Base-by-base conservation (phyloP, 1,140 invertebrate genomes). In the Apocrypta bakeri region DNA sequence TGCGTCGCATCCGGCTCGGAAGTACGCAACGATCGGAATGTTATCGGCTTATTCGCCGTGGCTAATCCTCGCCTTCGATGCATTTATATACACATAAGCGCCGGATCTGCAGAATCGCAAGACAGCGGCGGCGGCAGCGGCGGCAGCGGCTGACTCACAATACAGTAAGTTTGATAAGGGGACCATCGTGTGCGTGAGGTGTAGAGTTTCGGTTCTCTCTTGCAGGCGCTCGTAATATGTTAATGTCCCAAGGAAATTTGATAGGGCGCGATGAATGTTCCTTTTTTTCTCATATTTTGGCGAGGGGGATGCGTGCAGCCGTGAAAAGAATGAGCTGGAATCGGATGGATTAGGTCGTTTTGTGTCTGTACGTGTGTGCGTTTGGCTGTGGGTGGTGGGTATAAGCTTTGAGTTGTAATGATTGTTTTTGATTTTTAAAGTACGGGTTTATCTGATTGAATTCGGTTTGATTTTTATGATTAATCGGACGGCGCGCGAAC, bases 241-340 rank as follows among this genome's bases (percentile, higher is more conserved):
- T 82, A 82, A 82, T 82, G 81, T 82, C 81, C 31, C 33, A 9
- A 17, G 56, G 81, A 77, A 82, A 82, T 82, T 82, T 78, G 81
- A 82, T 77, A 76, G 80, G 64, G 63, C n/a, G 33, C 71, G 66
- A 48, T 24, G 56, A 27, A 33, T 64, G 64, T 40, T 74, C 42
- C 48, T 74, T 81, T 71, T 66, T 24, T 63, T 80, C 64, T 66
- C 29, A 17, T 21, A 40, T 37, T 66, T 27, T 12, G 63, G 11
- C 14, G 64, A 40, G 9, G n/a, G n/a, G 21, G 31, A 78, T 71
- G 25, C 64, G 11, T 11, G 25, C 24, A 17, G 6, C 12, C 56
- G 27, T 14, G 64, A 66, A 63, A 40, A 17, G 31, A 40, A 25
- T 11, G 61, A 64, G 74, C 42, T 48, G 42, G 42, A 48, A 48